Conservation (phyloP, 1,140 invertebrate genomes). For the Achatina immaculata region DNA sequence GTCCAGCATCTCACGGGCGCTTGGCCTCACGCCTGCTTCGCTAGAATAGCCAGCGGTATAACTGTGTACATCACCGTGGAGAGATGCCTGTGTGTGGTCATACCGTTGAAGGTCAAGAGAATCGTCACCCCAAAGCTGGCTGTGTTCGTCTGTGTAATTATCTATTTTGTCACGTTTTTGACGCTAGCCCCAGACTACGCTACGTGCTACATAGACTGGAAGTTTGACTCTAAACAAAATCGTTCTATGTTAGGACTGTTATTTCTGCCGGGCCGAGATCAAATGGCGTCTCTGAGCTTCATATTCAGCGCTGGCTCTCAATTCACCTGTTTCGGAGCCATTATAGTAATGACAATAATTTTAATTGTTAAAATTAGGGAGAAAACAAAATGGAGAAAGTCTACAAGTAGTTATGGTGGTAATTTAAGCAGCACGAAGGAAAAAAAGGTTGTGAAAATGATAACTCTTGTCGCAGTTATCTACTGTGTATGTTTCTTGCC, state of each 20-base stretch:
- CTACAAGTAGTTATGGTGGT: background rate
- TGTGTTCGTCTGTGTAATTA: background rate
- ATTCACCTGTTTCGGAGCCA: background rate
- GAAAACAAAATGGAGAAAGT: conserved; percentile 4
- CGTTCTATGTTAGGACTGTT: background rate
- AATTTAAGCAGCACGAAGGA: background rate
- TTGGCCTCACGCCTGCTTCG: conserved; percentile 15
- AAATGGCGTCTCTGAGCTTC: background rate
- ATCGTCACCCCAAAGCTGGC: background rate
- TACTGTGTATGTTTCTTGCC: background rate
- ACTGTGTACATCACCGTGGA: background rate
- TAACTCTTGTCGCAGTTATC: background rate
- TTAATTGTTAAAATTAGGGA: background rate
- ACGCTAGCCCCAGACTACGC: background rate
- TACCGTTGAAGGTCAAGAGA: conserved; percentile 10
- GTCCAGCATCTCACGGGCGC: background rate
- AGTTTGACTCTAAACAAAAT: background rate
- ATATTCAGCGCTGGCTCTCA: background rate
- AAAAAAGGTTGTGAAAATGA: background rate
- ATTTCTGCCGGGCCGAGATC: background rate
- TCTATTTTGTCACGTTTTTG: background rate
- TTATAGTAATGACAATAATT: background rate
- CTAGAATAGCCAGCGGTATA: background rate
- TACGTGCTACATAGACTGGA: background rate
- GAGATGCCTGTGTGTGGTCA: conserved; percentile 15